Base-by-base conservation (phyloP, 2,113 vertebrate species). In the Ailurus styani region DNA sequence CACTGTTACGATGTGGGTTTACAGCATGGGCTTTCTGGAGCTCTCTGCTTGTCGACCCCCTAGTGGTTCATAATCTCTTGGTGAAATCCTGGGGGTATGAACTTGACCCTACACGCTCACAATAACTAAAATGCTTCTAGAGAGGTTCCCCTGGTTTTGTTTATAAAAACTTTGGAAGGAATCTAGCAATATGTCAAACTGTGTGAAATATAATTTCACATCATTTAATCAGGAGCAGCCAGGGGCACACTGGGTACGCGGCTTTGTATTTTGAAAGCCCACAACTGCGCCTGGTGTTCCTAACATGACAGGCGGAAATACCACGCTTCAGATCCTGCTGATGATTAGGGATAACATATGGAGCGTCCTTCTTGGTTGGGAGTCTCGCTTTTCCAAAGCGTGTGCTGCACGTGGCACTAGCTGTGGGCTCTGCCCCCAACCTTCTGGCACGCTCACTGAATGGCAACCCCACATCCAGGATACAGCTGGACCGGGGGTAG, bases 241-340 rank as follows among this genome's bases (percentile, higher is more conserved):
- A 21, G 10, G 31, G 23, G 64, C 72, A 37, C 3, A 15, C 27
- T 3, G 45, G 60, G 54, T 72, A 45, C 14, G 21, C 14, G 82
- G 64, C 57, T 83, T 10, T 86, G 81, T 45, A 66, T 42, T 87
- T 34, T 66, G 64, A 90, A 82, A 97, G 90, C 52, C 57, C 10
- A n/a, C 0, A 6, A 34, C 3, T 40, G 62, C 2, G 34, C 42
- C 85, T 75, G 1, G 7, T 45, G 55, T n/a, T 18, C n/a, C 40
- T 50, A 18, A 68, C 25, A 17, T 0, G 18, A 37, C 14, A 55
- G 75, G 70, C 0, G 0, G 75, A 93, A 81, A 57, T 2, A 60
- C 72, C 8, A 23, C 6, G 50, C 55, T 47, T 78, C 60, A 23
- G 47, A 21, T 21, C 31, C 72, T 9, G n/a, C 52, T 5, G 37